Evolutionary conservation across 2,797 vertebrate species (phyloP), one percentile per base, ranked within the genome.

Genomic region (Pseudopleuronectes americanus): DNA sequence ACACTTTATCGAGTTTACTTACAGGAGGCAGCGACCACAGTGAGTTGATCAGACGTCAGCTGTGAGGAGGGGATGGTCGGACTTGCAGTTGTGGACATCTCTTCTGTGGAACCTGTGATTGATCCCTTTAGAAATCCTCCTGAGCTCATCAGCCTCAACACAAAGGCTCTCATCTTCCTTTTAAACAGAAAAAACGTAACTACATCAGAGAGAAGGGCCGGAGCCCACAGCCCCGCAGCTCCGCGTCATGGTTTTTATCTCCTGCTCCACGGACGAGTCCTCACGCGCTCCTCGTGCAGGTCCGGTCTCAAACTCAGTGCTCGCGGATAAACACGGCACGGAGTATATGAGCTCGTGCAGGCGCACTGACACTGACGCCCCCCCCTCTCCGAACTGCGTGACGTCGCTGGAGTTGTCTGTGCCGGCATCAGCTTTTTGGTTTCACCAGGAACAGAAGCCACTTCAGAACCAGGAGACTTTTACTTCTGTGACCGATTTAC

Each of bases 1-100:
- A 55, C 16, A 55, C 24, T n/a, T 19, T 6, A 13, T 13, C 4
- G 36, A 38, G 5, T 82, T 23, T 47, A 94, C 94, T 95, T 83
- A 95, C 94, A 90, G 57, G 92, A 91, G 1, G 91, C 93, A 71
- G 87, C 90, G 43, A 95, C 67, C 77, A 93, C 83, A 1, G 90
- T 91, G 86, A 95, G 81, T 62, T 94, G 92, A 43, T 94, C 93
- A 24, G 89, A 74, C 1, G 89, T 86, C 81, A 92, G 77, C 68
- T 80, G 85, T 21, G 81, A 74, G 45, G 90, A 87, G 19, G 91
- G 81, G 13, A 65, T 60, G 66, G 90, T 91, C 22, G 92, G 90
- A 83, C 85, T 80, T 28, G 83, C 80, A 64, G 89, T 64, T 66
- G 89, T 90, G 87, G 89, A 90, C 93, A 94, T 95, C 64, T 94